Evolutionary conservation across 2,797 vertebrate species (phyloP).

Genomic region (Crenichthys baileyi): DNA sequence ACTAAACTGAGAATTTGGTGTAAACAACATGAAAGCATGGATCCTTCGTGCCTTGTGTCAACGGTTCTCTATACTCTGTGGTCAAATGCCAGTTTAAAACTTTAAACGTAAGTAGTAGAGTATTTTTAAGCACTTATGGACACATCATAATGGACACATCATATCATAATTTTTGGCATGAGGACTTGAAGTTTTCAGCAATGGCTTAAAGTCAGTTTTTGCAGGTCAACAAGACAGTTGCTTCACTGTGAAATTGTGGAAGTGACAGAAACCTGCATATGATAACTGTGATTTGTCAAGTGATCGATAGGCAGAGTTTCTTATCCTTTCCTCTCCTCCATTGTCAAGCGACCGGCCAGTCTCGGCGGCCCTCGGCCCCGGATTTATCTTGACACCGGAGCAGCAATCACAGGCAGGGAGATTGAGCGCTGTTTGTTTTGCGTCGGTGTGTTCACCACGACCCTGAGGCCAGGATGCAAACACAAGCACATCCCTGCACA

Average conservation of each 20-base stretch:
- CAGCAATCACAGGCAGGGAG: conserved; percentile 76
- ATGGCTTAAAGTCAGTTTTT: background rate
- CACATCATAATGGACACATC: background rate
- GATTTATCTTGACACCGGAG: conserved; percentile 83
- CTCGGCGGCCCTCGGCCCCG: conserved; percentile 68
- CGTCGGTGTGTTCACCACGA: conserved; percentile 75
- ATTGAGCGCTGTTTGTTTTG: conserved; percentile 82
- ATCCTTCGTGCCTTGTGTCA: background rate
- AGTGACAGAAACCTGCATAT: background rate
- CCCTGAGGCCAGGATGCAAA: conserved; percentile 68
- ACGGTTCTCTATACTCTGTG: background rate
- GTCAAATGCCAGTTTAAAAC: background rate
- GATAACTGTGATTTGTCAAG: conserved; percentile 5
- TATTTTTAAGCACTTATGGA: background rate
- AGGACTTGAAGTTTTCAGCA: background rate
- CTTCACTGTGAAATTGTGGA: background rate
- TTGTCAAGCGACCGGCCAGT: conserved; percentile 48
- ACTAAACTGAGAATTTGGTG: background rate
- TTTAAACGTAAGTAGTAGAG: background rate
- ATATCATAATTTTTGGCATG: background rate
- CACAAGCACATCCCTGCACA: conserved; percentile 33
- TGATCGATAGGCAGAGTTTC: conserved; percentile 12
- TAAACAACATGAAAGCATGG: too few species aligned
- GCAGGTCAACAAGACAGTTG: background rate
- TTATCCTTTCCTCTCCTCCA: conserved; percentile 38